A percentile compares a stretch with the other conserved stretches of the same genome.
These are phyloP conservation scores for Hystrix cristata DNA, from an alignment of 2,113 vertebrate genomes.

Conservation along the genomic window DNA sequence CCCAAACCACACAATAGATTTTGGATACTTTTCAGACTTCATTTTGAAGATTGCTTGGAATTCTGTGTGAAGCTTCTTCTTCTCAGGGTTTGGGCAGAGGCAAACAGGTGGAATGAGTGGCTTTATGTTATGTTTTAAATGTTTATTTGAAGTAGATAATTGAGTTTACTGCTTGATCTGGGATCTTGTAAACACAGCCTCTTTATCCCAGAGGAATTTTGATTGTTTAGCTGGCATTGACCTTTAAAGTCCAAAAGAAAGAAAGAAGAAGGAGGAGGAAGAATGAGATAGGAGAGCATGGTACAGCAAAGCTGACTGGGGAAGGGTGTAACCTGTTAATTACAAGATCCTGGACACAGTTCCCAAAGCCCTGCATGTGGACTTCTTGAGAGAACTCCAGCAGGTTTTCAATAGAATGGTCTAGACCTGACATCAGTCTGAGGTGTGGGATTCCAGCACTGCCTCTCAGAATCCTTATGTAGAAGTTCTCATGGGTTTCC, in stretches of 20 bases:
- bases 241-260: background rate
- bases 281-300: too few relatives aligned
- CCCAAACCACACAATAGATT: fast-evolving
- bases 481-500: too few relatives aligned
- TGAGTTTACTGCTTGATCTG: background rate
- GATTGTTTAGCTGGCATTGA: background rate
- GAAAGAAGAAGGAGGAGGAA: background rate
- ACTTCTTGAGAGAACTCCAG: too few relatives aligned
- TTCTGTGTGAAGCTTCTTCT: background rate
- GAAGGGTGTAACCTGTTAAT: too few relatives aligned
- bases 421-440: too few relatives aligned
- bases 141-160: constrained; percentile 14
- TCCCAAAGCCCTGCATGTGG: too few relatives aligned
- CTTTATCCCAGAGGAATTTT: background rate
- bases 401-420: too few relatives aligned
- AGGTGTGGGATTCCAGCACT: too few relatives aligned
- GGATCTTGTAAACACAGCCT: constrained; percentile 1
- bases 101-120: background rate
- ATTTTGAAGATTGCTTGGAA: background rate
- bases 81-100: background rate
- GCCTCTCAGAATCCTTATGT: too few relatives aligned
- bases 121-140: background rate
- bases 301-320: too few relatives aligned
- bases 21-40: background rate
- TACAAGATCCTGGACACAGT: too few relatives aligned